Evolutionary conservation across 2,888 invertebrate genomes (phyloP).

Genomic region (Orthonychiurus folsomi): DNA sequence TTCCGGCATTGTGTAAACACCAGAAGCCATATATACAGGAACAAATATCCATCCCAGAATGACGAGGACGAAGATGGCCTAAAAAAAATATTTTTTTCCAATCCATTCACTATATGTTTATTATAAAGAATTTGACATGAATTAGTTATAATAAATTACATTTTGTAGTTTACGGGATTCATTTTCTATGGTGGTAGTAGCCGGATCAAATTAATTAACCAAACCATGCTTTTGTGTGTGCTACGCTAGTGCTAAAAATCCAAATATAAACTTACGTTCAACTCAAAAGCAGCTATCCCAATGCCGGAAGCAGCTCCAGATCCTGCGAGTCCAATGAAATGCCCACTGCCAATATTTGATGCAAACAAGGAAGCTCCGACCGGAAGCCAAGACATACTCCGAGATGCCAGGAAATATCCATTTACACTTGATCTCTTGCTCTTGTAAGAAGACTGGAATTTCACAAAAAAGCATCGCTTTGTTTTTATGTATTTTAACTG

Average conservation of each 20-base stretch:
- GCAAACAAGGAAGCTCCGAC: conserved; percentile 50
- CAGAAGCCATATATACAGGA: conserved; percentile 46
- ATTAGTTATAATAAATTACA: no score
- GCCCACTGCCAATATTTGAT: conserved; percentile 49
- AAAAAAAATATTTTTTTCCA: conserved; percentile 13
- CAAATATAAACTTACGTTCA: conserved; percentile 43
- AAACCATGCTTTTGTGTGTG: no score
- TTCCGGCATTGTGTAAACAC: conserved; percentile 46
- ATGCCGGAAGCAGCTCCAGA: conserved; percentile 47
- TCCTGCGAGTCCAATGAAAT: conserved; percentile 49
- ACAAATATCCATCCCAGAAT: conserved; percentile 50
- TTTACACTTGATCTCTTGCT: conserved; percentile 40
- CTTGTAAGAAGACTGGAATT: conserved; percentile 39
- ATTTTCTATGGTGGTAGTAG: no score
- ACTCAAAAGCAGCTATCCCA: conserved; percentile 48
- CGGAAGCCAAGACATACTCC: conserved; percentile 49
- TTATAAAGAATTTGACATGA: no score
- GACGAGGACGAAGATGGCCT: conserved; percentile 49
- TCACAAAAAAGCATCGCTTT: not conserved
- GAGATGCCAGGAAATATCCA: conserved; percentile 48
- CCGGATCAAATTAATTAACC: no score
- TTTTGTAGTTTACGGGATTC: no score
- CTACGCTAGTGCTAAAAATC: conserved; percentile 7
- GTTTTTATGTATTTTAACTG: no score
- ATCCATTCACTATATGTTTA: no score